Evolutionary conservation across 2,888 invertebrate species (phyloP), one percentile per base, ranked within the genome.

Genomic region (Apoderus coryli): DNA sequence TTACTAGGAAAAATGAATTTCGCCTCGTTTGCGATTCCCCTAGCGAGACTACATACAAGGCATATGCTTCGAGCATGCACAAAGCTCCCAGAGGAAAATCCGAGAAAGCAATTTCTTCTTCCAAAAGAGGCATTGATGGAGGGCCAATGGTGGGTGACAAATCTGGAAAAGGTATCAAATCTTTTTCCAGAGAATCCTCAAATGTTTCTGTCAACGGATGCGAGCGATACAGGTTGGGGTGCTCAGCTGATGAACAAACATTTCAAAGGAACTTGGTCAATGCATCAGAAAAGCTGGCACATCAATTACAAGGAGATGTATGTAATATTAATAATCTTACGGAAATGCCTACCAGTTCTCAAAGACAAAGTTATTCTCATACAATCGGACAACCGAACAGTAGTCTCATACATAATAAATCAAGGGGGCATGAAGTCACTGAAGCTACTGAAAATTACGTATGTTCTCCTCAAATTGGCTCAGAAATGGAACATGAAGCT

Each of bases 361-460:
- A 31, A 30, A 15, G 27, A 22, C 12, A 31, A 33, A 22, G n/a
- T 24, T 7, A 13, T 38, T n/a, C 14, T 39, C 10, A 22, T 43
- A 14, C 41, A 42, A 22, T 37, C 35, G 15, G 40, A 42, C 40
- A 37, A 43, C 35, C 27, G 29, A 13, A 43, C 41, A 6, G 39
- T 41, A 6, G 41, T 41, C 4, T 27, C 34, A 3, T 41, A 41
- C 16, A 30, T 41, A 11, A 23, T 25, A 19, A 39, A 41, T 16
- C 39, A 39, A 13, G 39, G 38, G 4, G 38, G 38, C 1, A 40
- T 31, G 25, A 41, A 26, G 23, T 41, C 41, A 9, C 10, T 11
- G 22, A 15, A 9, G 4, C 16, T 39, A n/a, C 15, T 36, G 19
- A 7, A 27, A 10, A 23, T 38, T 14, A 25, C 36, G 7, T 24